phyloP scores from a whole-genome alignment of 2,797 vertebrate genomes.

The Schizopygopsis malacanthus region DNA sequence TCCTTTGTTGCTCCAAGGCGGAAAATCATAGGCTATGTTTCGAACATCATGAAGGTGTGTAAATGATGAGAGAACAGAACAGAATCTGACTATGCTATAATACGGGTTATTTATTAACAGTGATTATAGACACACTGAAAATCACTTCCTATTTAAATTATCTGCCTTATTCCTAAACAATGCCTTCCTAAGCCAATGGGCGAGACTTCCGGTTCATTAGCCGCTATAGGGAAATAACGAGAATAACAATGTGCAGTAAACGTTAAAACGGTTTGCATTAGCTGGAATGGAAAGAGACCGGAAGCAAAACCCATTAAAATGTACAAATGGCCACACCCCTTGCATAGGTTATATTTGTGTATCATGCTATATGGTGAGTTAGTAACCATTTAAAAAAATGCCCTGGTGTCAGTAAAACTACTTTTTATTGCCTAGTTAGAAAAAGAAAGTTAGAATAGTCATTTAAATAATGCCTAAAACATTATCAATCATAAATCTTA shows the following conservation, averaged over 20 bases:
- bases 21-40: background rate
- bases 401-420: background rate
- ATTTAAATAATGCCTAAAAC: background rate
- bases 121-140: background rate
- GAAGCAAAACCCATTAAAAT: too few relatives aligned
- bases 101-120: background rate
- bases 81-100: background rate
- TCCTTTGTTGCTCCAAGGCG: background rate
- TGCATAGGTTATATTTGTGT: background rate
- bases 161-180: too few relatives aligned
- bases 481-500: background rate
- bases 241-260: too few relatives aligned
- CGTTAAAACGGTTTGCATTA: too few relatives aligned
- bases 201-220: too few relatives aligned
- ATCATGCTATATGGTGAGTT: background rate
- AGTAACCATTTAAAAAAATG: background rate
- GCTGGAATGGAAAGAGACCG: too few relatives aligned
- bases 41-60: background rate
- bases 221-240: too few relatives aligned
- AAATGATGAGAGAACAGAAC: background rate
- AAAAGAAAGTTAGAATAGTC: conserved; percentile 6
- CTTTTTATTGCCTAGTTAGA: background rate
- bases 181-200: too few relatives aligned
- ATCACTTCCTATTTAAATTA: conserved; percentile 8
- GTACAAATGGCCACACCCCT: too few relatives aligned